Conservation (phyloP, 1,140 invertebrate genomes). For the Trichogramma pretiosum region DNA sequence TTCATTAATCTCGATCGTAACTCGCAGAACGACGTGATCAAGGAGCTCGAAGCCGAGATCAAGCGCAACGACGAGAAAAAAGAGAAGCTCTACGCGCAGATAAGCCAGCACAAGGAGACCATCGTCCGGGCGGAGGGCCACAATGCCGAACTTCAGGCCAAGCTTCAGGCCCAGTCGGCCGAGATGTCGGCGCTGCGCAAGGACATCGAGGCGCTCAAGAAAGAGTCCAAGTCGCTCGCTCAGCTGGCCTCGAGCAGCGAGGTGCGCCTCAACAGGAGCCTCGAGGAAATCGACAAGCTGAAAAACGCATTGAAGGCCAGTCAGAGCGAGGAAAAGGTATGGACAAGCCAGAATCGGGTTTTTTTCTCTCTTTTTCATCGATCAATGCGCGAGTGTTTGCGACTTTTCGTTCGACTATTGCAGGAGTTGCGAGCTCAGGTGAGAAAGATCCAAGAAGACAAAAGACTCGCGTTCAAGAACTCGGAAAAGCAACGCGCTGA, state of each 20-base stretch:
- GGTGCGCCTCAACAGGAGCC: slow-evolving; percentile 39
- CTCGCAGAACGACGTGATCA: slow-evolving; percentile 31
- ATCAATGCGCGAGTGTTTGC: too few species aligned
- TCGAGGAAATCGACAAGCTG: slow-evolving; percentile 44
- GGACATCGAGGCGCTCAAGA: slow-evolving; percentile 43
- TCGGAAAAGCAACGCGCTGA: slow-evolving; percentile 44
- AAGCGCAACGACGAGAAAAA: slow-evolving; percentile 36
- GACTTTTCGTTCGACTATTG: too few species aligned
- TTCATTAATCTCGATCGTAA: background rate
- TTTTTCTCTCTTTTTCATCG: too few species aligned
- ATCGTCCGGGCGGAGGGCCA: slow-evolving; percentile 37
- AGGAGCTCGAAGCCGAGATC: slow-evolving; percentile 38
- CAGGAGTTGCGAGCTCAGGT: slow-evolving; percentile 43
- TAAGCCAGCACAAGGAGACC: slow-evolving; percentile 32
- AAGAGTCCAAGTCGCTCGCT: slow-evolving; percentile 38
- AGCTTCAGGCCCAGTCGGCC: slow-evolving; percentile 36
- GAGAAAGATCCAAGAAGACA: slow-evolving; percentile 38
- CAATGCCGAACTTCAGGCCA: slow-evolving; percentile 28
- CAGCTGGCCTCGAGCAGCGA: slow-evolving; percentile 35
- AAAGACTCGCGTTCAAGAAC: slow-evolving; percentile 33
- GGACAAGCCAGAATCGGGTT: background rate
- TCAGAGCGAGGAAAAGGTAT: slow-evolving; percentile 46
- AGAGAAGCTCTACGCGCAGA: slow-evolving; percentile 38
- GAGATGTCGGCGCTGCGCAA: slow-evolving; percentile 17
- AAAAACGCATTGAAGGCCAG: slow-evolving; percentile 34